Conservation (phyloP, 2,888 invertebrate species). For the Caenorhabditis afra region DNA sequence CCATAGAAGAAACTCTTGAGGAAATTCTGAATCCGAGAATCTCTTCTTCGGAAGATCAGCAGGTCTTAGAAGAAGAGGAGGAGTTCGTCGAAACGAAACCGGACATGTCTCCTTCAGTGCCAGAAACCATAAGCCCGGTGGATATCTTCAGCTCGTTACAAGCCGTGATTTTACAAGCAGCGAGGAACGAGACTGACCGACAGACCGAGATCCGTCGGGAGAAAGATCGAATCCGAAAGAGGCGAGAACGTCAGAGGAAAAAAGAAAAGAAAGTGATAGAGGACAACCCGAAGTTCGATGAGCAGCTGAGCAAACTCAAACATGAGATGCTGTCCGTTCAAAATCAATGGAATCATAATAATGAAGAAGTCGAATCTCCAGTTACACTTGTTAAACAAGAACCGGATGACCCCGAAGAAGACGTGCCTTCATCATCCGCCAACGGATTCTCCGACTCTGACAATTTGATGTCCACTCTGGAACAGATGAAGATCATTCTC, state of each 20-base stretch:
- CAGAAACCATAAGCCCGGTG: neutral
- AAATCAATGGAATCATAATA: neutral
- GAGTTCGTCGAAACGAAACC: neutral
- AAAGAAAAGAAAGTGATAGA: conserved; percentile 17
- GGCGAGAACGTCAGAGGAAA: conserved; percentile 37
- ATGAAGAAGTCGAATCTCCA: conserved; percentile 1
- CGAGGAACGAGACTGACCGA: conserved; percentile 17
- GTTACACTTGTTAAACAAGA: conserved; percentile 5
- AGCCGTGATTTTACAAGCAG: conserved; percentile 20
- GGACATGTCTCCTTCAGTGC: neutral
- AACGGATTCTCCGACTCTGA: conserved; percentile 16
- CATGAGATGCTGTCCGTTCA: conserved; percentile 9
- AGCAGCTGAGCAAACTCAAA: conserved; percentile 3
- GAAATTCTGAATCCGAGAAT: neutral
- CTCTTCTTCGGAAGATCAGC: neutral
- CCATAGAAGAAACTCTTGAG: neutral
- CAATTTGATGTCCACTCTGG: conserved; percentile 21
- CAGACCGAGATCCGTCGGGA: conserved; percentile 32
- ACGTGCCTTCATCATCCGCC: neutral
- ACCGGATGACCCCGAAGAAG: conserved; percentile 4
- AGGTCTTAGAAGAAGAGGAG: neutral
- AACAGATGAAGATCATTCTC: conserved; percentile 20
- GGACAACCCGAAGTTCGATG: conserved; percentile 4
- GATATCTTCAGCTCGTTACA: conserved; percentile 1
- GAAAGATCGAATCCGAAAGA: conserved; percentile 46